Percentiles rank a stretch among this genome's conserved stretches.
Conservation (phyloP, 1,140 invertebrate species). For the Pararge aegeria region DNA sequence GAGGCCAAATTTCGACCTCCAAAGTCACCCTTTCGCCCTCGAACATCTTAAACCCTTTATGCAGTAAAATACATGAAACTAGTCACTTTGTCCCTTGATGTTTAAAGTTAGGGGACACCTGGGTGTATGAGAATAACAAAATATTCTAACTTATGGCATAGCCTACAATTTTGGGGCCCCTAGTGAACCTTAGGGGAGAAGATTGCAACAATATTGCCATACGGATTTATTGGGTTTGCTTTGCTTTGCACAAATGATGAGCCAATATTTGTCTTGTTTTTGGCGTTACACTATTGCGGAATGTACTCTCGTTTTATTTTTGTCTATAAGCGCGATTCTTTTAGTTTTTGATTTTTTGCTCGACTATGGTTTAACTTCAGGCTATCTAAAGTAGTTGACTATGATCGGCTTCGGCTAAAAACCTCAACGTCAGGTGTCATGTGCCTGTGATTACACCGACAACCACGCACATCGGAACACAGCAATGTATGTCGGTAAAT, state of each 20-base stretch:
- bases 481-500: too few species aligned
- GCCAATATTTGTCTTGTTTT: conserved; percentile 1
- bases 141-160: conserved; percentile 14
- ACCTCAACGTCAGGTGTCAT: too few species aligned
- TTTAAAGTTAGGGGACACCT: conserved; percentile 19
- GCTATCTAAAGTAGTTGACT: too few species aligned
- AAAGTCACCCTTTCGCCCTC: not conserved
- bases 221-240: conserved; percentile 1
- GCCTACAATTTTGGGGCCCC: not conserved
- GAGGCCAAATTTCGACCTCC: too few species aligned
- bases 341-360: not conserved
- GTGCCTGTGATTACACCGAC: too few species aligned
- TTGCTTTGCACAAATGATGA: not conserved
- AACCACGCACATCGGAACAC: too few species aligned
- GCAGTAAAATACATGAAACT: not conserved
- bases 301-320: not conserved
- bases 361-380: too few species aligned
- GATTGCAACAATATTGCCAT: conserved; percentile 2
- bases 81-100: not conserved
- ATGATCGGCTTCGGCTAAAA: too few species aligned
- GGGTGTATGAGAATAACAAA: conserved; percentile 19
- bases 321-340: not conserved
- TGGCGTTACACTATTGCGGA: not conserved
- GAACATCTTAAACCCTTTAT: not conserved
- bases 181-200: conserved; percentile 1